A percentile compares a stretch with the other conserved stretches of the same genome.
Evolutionary conservation across 2,113 vertebrate genomes (phyloP).

Genomic region (Phylloscopus whistleri): DNA sequence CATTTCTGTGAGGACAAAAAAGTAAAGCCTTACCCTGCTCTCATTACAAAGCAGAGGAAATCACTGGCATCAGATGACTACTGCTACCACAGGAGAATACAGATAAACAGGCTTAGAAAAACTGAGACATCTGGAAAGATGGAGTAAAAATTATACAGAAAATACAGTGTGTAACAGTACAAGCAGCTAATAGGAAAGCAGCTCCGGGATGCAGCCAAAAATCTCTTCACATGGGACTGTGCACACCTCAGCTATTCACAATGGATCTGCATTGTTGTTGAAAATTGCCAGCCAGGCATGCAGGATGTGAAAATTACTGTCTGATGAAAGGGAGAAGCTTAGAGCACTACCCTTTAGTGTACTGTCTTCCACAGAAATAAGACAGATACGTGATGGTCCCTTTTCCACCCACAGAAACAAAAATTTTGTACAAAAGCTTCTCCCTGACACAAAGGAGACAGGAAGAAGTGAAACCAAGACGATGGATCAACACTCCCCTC

Average conservation of each 20-base stretch:
- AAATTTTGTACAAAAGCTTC: background rate
- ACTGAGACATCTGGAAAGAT: background rate
- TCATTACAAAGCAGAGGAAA: background rate
- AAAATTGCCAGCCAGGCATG: background rate
- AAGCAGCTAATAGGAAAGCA: background rate
- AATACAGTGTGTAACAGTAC: background rate
- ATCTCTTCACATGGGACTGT: background rate
- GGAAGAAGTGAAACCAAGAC: background rate
- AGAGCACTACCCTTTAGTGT: background rate
- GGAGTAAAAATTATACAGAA: background rate
- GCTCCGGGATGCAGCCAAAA: background rate
- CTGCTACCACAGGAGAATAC: background rate
- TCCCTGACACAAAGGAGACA: background rate
- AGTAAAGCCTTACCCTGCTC: background rate
- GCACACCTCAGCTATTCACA: background rate
- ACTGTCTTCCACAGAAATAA: background rate
- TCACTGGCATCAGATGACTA: background rate
- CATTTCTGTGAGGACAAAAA: background rate
- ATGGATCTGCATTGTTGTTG: background rate
- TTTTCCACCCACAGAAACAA: background rate
- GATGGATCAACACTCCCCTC: background rate
- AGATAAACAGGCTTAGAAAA: slow-evolving; percentile 26
- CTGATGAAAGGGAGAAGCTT: background rate
- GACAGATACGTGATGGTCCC: background rate
- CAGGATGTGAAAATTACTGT: background rate